Conservation (phyloP, 1,140 invertebrate genomes). For the Tribolium castaneum region DNA sequence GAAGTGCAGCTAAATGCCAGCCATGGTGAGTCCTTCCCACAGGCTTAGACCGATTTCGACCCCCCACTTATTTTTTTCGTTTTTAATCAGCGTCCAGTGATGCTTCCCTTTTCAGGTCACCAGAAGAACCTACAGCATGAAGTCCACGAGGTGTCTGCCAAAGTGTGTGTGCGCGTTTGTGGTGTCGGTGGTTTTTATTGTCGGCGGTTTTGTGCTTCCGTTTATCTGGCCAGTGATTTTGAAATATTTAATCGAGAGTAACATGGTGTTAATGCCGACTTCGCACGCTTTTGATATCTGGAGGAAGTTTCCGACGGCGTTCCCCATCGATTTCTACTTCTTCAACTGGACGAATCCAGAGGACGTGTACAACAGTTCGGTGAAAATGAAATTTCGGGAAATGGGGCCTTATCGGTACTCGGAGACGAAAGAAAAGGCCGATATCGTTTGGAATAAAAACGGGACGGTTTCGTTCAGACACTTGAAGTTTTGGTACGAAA, state of each 20-base stretch:
- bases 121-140: conserved; percentile 39
- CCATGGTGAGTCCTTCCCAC: background rate
- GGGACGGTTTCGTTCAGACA: conserved; percentile 83
- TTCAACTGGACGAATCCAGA: conserved; percentile 87
- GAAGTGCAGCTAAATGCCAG: background rate
- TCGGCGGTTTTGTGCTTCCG: conserved; percentile 47
- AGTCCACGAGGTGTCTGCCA: conserved; percentile 37
- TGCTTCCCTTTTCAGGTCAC: background rate
- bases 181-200: conserved; percentile 41
- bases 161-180: conserved; percentile 21
- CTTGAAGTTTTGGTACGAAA: conserved; percentile 78
- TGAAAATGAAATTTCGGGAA: conserved; percentile 60
- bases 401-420: conserved; percentile 79
- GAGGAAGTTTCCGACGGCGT: conserved; percentile 51
- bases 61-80: background rate
- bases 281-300: conserved; percentile 44
- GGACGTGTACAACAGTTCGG: conserved; percentile 63
- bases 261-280: conserved; percentile 42
- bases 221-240: conserved; percentile 47
- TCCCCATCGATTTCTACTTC: conserved; percentile 75
- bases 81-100: background rate
- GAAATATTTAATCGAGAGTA: conserved; percentile 43
- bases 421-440: conserved; percentile 76
- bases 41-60: background rate
- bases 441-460: conserved; percentile 72